phyloP scores from a whole-genome alignment of 2,113 vertebrate genomes.

The Donacobius atricapilla region DNA sequence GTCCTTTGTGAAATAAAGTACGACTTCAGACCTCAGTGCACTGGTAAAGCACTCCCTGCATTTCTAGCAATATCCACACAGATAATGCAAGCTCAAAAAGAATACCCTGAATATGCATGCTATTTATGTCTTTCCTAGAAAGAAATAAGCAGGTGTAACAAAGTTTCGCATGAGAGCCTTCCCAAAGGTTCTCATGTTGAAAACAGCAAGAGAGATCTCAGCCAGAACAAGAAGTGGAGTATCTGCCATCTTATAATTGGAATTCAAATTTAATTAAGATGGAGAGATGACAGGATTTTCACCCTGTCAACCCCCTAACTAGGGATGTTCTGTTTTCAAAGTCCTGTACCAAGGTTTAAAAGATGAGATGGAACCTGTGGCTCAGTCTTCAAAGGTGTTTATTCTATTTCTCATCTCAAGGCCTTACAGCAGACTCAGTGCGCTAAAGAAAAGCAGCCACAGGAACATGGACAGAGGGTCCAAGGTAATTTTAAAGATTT shows the following conservation, averaged over 20 bases:
- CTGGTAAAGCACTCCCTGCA: background rate
- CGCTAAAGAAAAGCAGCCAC: too few species aligned
- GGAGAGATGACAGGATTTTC: too few species aligned
- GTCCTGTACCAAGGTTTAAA: too few species aligned
- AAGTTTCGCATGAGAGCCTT: too few species aligned
- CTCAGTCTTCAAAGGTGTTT: too few species aligned
- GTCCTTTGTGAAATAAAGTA: background rate
- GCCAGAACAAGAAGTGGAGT: background rate
- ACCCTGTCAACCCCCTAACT: too few species aligned
- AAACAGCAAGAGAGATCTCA: background rate
- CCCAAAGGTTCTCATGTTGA: background rate
- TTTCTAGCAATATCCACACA: background rate
- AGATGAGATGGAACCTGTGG: too few species aligned
- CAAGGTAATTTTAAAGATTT: too few species aligned
- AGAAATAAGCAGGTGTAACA: background rate
- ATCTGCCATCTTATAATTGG: background rate
- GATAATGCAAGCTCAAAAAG: background rate
- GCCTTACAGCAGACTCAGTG: too few species aligned
- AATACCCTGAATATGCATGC: background rate
- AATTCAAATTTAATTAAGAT: slow-evolving; percentile 35
- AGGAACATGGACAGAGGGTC: too few species aligned
- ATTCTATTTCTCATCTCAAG: too few species aligned
- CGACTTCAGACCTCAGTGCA: background rate
- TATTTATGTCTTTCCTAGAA: background rate
- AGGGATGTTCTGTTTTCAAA: too few species aligned